Conservation (phyloP, 2,113 vertebrate genomes). For the Trachemys scripta region DNA sequence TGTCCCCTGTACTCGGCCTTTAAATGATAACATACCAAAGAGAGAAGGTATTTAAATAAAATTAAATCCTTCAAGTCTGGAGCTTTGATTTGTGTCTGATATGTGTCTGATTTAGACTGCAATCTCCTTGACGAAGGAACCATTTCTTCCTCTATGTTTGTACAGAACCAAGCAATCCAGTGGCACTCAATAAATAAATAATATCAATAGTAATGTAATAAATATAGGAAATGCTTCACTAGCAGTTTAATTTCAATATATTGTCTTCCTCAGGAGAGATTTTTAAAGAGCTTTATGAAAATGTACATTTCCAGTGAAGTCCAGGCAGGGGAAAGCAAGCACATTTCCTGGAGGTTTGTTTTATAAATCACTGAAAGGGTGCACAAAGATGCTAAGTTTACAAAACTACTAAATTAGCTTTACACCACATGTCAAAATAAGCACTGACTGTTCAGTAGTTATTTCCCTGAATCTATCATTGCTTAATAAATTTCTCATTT, state of each 20-base stretch:
- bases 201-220: not conserved
- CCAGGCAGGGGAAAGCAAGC: not conserved
- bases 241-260: conserved; percentile 15
- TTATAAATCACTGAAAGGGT: not conserved
- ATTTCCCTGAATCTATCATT: conserved; percentile 39
- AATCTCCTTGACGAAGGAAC: conserved; percentile 4
- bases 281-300: not conserved
- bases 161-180: not conserved
- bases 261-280: not conserved
- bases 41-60: conserved; percentile 10
- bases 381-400: conserved; percentile 39
- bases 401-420: conserved; percentile 41
- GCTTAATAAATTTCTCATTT: conserved; percentile 69
- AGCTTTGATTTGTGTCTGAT: not conserved
- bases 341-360: conserved; percentile 8
- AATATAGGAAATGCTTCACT: not conserved
- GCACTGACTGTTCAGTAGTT: conserved; percentile 32
- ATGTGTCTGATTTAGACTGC: not conserved
- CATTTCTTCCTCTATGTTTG: not conserved
- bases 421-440: not conserved
- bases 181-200: conserved; percentile 10
- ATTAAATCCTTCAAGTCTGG: not conserved
- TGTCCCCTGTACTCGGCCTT: not conserved
- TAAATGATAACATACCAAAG: conserved; percentile 1
- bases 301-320: not conserved